Conservation (phyloP, 2,888 invertebrate species). For the Euplexia lucipara region DNA sequence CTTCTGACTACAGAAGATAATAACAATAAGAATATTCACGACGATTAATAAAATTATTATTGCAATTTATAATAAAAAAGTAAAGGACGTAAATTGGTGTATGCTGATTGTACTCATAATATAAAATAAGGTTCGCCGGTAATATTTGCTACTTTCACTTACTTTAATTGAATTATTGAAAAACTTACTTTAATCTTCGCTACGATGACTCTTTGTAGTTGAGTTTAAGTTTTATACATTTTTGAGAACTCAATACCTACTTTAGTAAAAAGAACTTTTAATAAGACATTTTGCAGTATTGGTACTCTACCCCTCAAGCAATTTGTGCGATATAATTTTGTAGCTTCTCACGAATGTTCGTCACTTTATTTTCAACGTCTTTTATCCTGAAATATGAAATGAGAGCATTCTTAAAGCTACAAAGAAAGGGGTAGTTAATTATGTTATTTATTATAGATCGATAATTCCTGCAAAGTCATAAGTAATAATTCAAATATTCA, state of each 20-base stretch:
- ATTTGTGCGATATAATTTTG: slow-evolving; percentile 12
- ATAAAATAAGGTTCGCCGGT: not conserved
- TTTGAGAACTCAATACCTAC: not conserved
- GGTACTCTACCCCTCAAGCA: slow-evolving; percentile 26
- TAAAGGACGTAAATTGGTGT: not conserved
- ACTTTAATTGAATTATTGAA: slow-evolving; percentile 5
- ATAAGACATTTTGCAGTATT: not conserved
- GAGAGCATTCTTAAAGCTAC: slow-evolving; percentile 49
- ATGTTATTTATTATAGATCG: not conserved
- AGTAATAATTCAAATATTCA: not conserved
- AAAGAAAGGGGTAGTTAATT: slow-evolving; percentile 14
- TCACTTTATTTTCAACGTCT: slow-evolving; percentile 48
- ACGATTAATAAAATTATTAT: not conserved
- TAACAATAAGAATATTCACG: not conserved
- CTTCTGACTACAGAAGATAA: not conserved
- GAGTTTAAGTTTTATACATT: not conserved
- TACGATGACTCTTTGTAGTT: not conserved
- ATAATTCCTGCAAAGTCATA: not conserved
- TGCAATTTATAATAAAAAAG: not conserved
- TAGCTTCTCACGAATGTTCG: slow-evolving; percentile 42
- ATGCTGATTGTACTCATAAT: not conserved
- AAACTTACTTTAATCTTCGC: not conserved
- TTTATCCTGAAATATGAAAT: slow-evolving; percentile 48
- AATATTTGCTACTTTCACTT: not conserved
- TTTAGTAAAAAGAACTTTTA: not conserved